Evolutionary conservation across 2,797 vertebrate genomes (phyloP).

Genomic region (Dallia pectoralis): DNA sequence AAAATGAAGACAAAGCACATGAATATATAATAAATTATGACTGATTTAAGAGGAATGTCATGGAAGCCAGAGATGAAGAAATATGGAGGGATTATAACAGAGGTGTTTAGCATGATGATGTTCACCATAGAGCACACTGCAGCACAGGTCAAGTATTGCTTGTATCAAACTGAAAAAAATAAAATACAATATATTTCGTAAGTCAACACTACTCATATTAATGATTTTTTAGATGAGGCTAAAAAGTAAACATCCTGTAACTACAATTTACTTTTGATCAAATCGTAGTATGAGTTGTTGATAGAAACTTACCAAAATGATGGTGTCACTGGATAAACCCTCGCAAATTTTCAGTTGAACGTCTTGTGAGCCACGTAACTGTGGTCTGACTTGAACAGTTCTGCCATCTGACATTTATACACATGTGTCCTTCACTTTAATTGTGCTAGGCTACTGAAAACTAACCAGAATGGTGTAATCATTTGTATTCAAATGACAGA

Average conservation of each 20-base stretch:
- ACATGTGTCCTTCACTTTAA: neutral
- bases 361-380: neutral
- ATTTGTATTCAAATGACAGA: neutral
- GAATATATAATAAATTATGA: constrained; percentile 33
- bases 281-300: neutral
- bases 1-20: constrained; percentile 33
- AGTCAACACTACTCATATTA: neutral
- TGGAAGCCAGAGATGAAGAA: constrained; percentile 46
- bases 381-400: neutral
- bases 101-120: constrained; percentile 18
- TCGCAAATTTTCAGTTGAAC: neutral
- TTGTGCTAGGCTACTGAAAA: too few relatives aligned
- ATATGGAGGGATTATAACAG: constrained; percentile 35
- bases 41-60: constrained; percentile 25
- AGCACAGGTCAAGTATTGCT: neutral
- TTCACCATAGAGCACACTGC: constrained; percentile 15
- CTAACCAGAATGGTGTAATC: neutral
- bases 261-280: neutral
- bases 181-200: neutral
- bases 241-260: neutral
- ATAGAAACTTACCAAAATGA: neutral
- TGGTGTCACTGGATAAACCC: neutral
- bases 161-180: constrained; percentile 20
- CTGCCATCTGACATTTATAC: neutral
- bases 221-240: neutral